Percentiles rank a stretch among this genome's conserved stretches.
phyloP scores from a whole-genome alignment of 2,113 vertebrate genomes.

The Paracanthobrama guichenoti region DNA sequence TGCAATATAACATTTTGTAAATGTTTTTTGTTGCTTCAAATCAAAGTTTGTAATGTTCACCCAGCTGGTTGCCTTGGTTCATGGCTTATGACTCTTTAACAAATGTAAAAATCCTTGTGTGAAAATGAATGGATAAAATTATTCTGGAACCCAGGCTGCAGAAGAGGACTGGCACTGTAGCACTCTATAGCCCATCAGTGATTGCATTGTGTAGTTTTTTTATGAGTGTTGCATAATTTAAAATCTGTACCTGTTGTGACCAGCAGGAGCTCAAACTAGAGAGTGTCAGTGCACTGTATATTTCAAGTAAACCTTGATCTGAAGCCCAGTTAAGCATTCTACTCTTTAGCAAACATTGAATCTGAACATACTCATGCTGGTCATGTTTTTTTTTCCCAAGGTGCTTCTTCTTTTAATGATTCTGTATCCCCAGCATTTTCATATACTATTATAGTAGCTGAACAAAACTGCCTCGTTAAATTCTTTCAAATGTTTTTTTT shows the following conservation, averaged over 20 bases:
- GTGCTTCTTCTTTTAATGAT: not conserved
- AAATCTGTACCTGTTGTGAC: not conserved
- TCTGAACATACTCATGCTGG: not conserved
- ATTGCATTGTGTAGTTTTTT: not conserved
- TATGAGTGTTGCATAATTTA: not conserved
- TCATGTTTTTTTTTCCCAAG: not conserved
- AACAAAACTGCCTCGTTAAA: not conserved
- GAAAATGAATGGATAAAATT: not conserved
- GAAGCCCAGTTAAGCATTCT: not conserved
- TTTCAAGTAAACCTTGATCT: not conserved
- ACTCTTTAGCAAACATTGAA: slow-evolving; percentile 4
- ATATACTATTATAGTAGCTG: not conserved
- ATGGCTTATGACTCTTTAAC: not conserved
- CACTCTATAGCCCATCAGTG: not conserved
- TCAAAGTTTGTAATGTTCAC: not conserved
- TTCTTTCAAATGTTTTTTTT: slow-evolving; percentile 8
- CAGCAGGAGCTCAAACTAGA: not conserved
- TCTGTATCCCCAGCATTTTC: not conserved
- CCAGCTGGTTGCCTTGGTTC: not conserved
- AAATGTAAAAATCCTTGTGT: not conserved
- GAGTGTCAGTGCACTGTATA: not conserved
- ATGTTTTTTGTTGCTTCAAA: not conserved
- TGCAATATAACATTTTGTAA: too few species aligned
- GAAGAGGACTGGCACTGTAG: not conserved
- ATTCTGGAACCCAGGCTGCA: not conserved